Evolutionary conservation across 2,888 invertebrate species (phyloP), one percentile per base, ranked within the genome.

Genomic region (Cerastoderma edule): DNA sequence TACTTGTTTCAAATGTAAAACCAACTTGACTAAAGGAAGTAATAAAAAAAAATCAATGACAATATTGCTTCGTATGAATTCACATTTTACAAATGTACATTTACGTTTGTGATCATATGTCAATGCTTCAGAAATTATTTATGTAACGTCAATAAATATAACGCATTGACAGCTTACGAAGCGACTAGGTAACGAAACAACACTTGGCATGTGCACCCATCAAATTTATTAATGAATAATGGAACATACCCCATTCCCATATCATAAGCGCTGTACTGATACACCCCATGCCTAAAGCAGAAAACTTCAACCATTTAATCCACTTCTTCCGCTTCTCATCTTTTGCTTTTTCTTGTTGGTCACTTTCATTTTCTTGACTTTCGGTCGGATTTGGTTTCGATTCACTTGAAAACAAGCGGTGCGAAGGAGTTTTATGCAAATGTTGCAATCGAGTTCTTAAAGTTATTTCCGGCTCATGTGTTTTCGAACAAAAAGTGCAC

Each of bases 291-390:
- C 60, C n/a, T 5, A 24, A 39, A 19, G 53, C 27, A 35, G 39
- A 1, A 60, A 39, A 22, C 33, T 39, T 22, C 16, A 13, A 50
- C 13, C 60, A 39, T 24, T 60, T 60, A 19, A 60, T 60, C 39
- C 22, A 60, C 27, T 60, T 60, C 10, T 13, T 6, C 19, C 48
- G 44, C 32, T 73, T 64, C 33, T 39, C 48, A 53, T 68, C 50
- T 33, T 35, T 46, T 24, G 19, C 28, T n/a, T 56, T 28, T 28
- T 68, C 44, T 28, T 44, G 24, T 0, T 56, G 28, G 16, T 28
- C 67, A 30, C 44, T 68, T 63, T 74, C 74, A 44, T n/a, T 32
- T 60, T 65, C 22, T 27, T 48, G 48, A 5, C 32, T 24, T 6
- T 13, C 6, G 13, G 10, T 50, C 24, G 24, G n/a, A n/a, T n/a